Conservation (phyloP, 2,797 vertebrate genomes). For the Phrynocephalus forsythii region DNA sequence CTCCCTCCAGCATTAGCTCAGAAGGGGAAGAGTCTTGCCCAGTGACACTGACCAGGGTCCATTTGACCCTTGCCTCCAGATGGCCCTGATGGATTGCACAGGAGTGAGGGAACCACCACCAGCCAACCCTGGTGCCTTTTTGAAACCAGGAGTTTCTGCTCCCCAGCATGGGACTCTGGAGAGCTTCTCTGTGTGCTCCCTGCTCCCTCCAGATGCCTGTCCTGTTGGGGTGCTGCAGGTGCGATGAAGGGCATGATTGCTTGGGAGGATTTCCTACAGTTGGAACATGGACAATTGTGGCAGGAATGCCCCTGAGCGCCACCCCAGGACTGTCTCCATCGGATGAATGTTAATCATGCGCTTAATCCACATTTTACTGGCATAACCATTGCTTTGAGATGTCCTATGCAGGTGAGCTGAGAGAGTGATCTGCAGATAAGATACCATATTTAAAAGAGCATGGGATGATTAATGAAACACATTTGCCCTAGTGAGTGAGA, state of each 20-base stretch:
- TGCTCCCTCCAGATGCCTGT: too few species aligned
- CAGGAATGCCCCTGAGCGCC: too few species aligned
- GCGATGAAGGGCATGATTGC: neutral
- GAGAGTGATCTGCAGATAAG: slow-evolving; percentile 62
- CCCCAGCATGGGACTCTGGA: too few species aligned
- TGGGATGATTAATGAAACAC: slow-evolving; percentile 58
- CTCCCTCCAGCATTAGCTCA: neutral
- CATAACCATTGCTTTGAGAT: slow-evolving; percentile 33
- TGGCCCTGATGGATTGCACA: accelerated
- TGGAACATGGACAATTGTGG: neutral
- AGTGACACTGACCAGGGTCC: accelerated
- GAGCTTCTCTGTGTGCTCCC: too few species aligned
- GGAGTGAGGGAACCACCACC: too few species aligned
- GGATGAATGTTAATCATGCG: slow-evolving; percentile 1
- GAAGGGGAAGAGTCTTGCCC: accelerated
- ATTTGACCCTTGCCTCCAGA: neutral
- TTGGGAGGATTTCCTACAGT: neutral
- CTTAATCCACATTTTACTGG: slow-evolving; percentile 52
- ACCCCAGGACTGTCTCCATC: accelerated
- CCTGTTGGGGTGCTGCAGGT: too few species aligned
- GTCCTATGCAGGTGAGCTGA: slow-evolving; percentile 45
- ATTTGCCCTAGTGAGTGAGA: slow-evolving; percentile 41
- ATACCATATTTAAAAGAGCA: slow-evolving; percentile 3
- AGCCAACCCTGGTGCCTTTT: too few species aligned
- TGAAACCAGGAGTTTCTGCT: too few species aligned